A percentile compares a stretch with the other conserved stretches of the same genome.
phyloP scores from a whole-genome alignment of 2,888 invertebrate species.

The Oegoconia quadripuncta region DNA sequence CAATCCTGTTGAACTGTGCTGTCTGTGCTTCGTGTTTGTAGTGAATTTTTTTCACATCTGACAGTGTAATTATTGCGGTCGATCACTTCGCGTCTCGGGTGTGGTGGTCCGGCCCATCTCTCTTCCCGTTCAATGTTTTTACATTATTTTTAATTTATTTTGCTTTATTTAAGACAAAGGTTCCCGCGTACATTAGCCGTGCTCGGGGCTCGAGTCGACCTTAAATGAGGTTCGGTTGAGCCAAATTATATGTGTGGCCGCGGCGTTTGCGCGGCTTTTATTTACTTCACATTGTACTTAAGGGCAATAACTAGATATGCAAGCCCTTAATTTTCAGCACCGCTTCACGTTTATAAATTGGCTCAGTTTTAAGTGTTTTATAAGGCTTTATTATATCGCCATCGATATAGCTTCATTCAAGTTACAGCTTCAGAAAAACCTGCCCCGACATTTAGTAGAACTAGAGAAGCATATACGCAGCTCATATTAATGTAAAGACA shows the following conservation, averaged over 20 bases:
- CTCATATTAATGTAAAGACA: too few species aligned
- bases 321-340: constrained; percentile 62
- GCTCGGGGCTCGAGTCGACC: constrained; percentile 54
- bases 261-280: constrained; percentile 65
- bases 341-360: constrained; percentile 53
- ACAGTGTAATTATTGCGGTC: constrained; percentile 66
- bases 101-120: constrained; percentile 64
- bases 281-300: constrained; percentile 77
- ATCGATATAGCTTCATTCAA: constrained; percentile 36
- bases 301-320: constrained; percentile 69
- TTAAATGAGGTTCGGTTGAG: constrained; percentile 71
- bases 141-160: constrained; percentile 68
- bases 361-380: constrained; percentile 51
- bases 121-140: constrained; percentile 66
- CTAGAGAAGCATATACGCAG: too few species aligned
- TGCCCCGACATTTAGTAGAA: too few species aligned
- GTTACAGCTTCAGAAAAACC: too few species aligned
- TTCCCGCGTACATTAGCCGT: constrained; percentile 60
- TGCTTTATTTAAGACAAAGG: constrained; percentile 65
- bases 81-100: constrained; percentile 56
- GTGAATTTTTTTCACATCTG: constrained; percentile 53
- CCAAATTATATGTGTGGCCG: constrained; percentile 70
- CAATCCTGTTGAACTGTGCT: constrained; percentile 1
- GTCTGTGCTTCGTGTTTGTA: constrained; percentile 33
- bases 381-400: constrained; percentile 37